phyloP scores from a whole-genome alignment of 2,113 vertebrate species.

The Ageneiosus marmoratus region DNA sequence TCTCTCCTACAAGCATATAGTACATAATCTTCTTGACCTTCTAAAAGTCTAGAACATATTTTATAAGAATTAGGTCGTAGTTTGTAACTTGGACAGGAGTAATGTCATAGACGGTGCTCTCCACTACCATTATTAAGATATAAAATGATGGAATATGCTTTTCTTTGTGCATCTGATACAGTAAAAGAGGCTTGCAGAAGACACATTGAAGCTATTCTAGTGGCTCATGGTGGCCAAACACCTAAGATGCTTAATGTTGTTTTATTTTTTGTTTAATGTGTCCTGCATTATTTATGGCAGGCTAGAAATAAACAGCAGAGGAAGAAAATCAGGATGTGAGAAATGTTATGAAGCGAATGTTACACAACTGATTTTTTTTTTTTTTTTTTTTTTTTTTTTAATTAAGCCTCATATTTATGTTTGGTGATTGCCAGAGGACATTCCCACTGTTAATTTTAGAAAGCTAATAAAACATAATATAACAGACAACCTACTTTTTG shows the following conservation, averaged over 20 bases:
- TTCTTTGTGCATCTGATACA: not conserved
- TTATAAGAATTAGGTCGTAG: too few species aligned
- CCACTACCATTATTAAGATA: too few species aligned
- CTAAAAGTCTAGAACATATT: too few species aligned
- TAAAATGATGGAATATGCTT: too few species aligned
- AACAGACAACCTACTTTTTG: not conserved
- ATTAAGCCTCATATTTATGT: not conserved
- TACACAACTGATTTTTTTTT: not conserved
- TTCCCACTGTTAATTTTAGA: not conserved
- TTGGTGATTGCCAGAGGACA: slow-evolving; percentile 1
- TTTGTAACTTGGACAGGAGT: too few species aligned
- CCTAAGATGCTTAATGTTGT: not conserved
- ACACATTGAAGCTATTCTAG: not conserved
- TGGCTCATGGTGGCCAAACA: not conserved
- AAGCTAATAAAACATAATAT: not conserved
- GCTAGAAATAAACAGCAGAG: not conserved
- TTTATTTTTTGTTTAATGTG: not conserved
- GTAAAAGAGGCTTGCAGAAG: not conserved
- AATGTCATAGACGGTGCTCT: too few species aligned
- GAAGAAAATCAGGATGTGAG: not conserved
- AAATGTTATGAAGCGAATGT: not conserved
- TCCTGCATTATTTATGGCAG: not conserved
- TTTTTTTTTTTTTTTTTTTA: not conserved
- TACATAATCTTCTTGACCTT: too few species aligned
- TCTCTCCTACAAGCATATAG: too few species aligned